Evolutionary conservation across 2,888 invertebrate species (phyloP).

Genomic region (Aricia artaxerxes): DNA sequence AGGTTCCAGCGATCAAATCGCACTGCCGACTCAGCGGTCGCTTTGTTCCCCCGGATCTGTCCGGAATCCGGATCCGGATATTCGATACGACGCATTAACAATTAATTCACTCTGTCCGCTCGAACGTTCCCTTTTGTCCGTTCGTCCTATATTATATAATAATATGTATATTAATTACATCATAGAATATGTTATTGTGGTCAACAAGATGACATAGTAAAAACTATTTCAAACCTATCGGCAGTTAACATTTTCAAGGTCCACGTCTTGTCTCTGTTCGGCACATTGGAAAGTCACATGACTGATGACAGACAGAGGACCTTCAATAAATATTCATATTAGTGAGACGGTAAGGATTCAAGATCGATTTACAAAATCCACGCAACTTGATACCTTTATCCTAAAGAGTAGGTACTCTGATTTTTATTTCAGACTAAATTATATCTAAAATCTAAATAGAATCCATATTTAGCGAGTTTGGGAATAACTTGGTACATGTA

Average conservation of each 20-base stretch:
- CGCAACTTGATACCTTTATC: not conserved
- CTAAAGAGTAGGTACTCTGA: not conserved
- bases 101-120: not conserved
- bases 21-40: not conserved
- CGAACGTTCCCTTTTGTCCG: not conserved
- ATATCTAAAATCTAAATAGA: not conserved
- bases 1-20: not conserved
- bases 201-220: too few relatives aligned
- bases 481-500: conserved; percentile 1
- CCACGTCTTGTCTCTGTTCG: too few relatives aligned
- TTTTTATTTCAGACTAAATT: not conserved
- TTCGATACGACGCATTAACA: not conserved
- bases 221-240: too few relatives aligned
- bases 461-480: not conserved
- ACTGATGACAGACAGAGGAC: too few relatives aligned
- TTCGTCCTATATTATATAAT: not conserved
- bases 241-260: too few relatives aligned
- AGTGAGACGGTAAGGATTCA: too few relatives aligned
- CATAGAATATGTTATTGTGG: too few relatives aligned
- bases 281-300: too few relatives aligned
- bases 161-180: too few relatives aligned
- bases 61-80: not conserved
- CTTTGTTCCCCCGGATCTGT: not conserved
- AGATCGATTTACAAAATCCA: too few relatives aligned
- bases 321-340: too few relatives aligned